Percentiles rank a stretch among this genome's conserved stretches.
These are phyloP conservation scores for Chlorospingus semifuscus DNA, from an alignment of 2,797 vertebrate species.

Conservation along the genomic window DNA sequence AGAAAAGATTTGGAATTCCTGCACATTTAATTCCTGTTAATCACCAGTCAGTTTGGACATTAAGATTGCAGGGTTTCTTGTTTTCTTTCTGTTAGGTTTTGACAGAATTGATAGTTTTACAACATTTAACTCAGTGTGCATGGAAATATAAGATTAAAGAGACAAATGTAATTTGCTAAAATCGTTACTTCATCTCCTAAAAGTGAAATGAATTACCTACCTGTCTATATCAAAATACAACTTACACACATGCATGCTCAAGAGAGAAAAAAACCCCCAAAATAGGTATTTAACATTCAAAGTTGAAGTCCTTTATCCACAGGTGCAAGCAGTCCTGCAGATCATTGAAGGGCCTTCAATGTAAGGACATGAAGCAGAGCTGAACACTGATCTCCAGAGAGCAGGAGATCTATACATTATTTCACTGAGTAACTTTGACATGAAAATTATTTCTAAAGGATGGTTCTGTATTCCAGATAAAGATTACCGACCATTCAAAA, in stretches of 20 bases:
- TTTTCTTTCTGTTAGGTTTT: constrained; percentile 81
- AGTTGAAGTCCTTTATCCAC: constrained; percentile 70
- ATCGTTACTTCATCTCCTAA: constrained; percentile 72
- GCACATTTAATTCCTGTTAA: constrained; percentile 83
- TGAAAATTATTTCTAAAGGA: constrained; percentile 57
- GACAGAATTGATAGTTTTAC: constrained; percentile 85
- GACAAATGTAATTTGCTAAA: constrained; percentile 70
- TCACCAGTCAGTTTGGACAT: constrained; percentile 82
- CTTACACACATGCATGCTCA: constrained; percentile 53
- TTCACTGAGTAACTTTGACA: constrained; percentile 61
- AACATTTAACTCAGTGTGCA: constrained; percentile 81
- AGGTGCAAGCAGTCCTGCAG: constrained; percentile 60
- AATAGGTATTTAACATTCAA: constrained; percentile 61
- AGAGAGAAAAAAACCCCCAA: background rate
- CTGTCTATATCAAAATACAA: constrained; percentile 59
- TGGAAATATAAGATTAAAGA: constrained; percentile 83
- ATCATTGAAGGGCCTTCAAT: constrained; percentile 43
- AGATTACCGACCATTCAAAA: constrained; percentile 40
- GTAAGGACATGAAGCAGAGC: constrained; percentile 62
- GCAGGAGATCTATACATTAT: constrained; percentile 31
- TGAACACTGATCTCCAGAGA: constrained; percentile 51
- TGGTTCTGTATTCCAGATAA: constrained; percentile 22
- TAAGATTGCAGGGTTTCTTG: constrained; percentile 83
- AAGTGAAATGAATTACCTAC: constrained; percentile 76
- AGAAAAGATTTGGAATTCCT: constrained; percentile 84